Base-by-base conservation (phyloP, 2,888 invertebrate genomes). In the Rutpela maculata region DNA sequence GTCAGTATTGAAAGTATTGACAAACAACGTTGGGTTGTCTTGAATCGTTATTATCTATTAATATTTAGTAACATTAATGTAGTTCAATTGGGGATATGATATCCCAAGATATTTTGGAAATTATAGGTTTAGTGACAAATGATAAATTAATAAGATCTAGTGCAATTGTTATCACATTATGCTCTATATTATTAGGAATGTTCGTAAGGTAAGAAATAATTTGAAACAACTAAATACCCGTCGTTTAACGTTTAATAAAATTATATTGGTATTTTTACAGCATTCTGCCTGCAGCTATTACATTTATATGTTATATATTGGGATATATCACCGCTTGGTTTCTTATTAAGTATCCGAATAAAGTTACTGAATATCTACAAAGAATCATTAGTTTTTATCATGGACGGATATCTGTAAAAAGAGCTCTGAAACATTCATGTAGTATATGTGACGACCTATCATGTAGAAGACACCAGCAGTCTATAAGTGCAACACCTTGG, bases 401-500 rank as follows among this genome's bases (percentile, higher is more conserved):
- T 65, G 83, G 83, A 55, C 69, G 59, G 59, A 80, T 80, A 63
- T 82, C 81, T 10, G 63, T 78, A 43, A 85, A 82, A 59, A 84
- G 83, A 73, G 78, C 76, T 26, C 75, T 85, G 63, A 83, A 79
- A 62, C 80, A 81, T 22, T 85, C 87, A n/a, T 94, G 94, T 88
- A 90, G 90, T 81, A 92, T 93, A 66, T 94, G 94, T 88, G 93
- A 93, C 74, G 91, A 91, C 73, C 90, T 90, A 59, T 90, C 91
- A 59, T 94, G 94, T 86, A 89, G 89, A 70, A 90, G 93, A 65
- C 93, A 94, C 88, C 91, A 92, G 82, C 87, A 90, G 56, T 85
- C 89, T 73, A 86, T 89, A 38, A 85, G 90, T 35, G 91, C 93
- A 12, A 83, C 79, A 5, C 95, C 95, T 70, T 95, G 95, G 95